Evolutionary conservation across 2,113 vertebrate species (phyloP).

Genomic region (Ramphastos sulfuratus): DNA sequence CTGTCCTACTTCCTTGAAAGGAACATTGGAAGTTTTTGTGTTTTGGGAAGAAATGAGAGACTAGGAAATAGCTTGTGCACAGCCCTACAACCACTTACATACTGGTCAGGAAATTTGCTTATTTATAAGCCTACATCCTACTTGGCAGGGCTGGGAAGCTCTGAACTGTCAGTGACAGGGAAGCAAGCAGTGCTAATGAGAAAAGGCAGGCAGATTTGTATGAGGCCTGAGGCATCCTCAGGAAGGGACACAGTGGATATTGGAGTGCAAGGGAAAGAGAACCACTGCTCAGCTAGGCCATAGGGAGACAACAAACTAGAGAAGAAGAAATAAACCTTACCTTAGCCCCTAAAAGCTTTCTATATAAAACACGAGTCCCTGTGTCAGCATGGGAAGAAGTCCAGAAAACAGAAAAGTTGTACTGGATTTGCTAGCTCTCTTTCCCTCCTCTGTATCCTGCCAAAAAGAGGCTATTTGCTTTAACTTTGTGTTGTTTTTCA

Average conservation of each 20-base stretch:
- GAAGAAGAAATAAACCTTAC: not conserved
- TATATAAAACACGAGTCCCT: not conserved
- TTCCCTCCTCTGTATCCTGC: not conserved
- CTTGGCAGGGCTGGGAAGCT: not conserved
- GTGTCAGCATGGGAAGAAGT: not conserved
- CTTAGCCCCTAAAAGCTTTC: not conserved
- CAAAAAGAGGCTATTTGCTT: conserved; percentile 35
- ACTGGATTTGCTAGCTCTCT: not conserved
- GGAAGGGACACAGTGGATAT: not conserved
- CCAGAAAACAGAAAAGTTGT: not conserved
- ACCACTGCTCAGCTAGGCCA: not conserved
- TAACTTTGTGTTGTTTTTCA: conserved; percentile 47
- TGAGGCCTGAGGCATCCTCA: not conserved
- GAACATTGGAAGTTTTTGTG: not conserved
- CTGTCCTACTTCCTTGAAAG: not conserved
- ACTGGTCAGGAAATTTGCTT: not conserved
- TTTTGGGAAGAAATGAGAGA: not conserved
- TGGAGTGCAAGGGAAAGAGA: not conserved
- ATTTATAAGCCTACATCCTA: not conserved
- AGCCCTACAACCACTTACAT: not conserved
- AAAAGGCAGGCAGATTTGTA: not conserved
- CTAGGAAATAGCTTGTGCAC: not conserved
- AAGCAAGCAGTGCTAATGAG: not conserved
- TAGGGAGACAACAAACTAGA: not conserved
- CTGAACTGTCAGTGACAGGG: not conserved